Evolutionary conservation across 2,888 invertebrate genomes (phyloP).

Genomic region (Synanthedon formicaeformis): DNA sequence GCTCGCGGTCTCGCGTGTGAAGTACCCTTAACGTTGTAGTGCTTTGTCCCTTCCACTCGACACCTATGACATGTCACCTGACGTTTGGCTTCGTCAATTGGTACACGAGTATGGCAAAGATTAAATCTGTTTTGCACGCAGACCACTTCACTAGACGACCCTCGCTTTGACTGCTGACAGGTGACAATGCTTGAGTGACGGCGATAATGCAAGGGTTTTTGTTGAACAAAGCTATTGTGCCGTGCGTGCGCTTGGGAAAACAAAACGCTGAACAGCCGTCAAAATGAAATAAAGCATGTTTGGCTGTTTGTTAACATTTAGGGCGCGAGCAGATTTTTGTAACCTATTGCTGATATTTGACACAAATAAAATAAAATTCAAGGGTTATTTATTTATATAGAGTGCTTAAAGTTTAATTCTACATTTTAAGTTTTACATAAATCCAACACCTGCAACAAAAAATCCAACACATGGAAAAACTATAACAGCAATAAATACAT

Average conservation of each 20-base stretch:
- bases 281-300: background rate
- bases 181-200: background rate
- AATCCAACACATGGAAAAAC: too few relatives aligned
- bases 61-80: slow-evolving; percentile 16
- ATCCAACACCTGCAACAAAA: too few relatives aligned
- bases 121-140: background rate
- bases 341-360: too few relatives aligned
- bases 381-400: too few relatives aligned
- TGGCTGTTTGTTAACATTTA: background rate
- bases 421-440: too few relatives aligned
- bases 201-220: background rate
- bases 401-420: too few relatives aligned
- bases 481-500: too few relatives aligned
- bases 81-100: background rate
- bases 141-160: background rate
- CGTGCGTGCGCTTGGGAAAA: background rate
- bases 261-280: background rate
- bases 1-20: slow-evolving; percentile 30
- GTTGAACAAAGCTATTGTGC: background rate
- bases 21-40: slow-evolving; percentile 25
- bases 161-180: background rate
- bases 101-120: background rate
- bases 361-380: too few relatives aligned
- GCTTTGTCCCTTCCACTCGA: slow-evolving; percentile 27
- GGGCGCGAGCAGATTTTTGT: background rate